These are phyloP conservation scores for Monarcha castaneiventris DNA, from an alignment of 2,113 vertebrate species.

Conservation along the genomic window DNA sequence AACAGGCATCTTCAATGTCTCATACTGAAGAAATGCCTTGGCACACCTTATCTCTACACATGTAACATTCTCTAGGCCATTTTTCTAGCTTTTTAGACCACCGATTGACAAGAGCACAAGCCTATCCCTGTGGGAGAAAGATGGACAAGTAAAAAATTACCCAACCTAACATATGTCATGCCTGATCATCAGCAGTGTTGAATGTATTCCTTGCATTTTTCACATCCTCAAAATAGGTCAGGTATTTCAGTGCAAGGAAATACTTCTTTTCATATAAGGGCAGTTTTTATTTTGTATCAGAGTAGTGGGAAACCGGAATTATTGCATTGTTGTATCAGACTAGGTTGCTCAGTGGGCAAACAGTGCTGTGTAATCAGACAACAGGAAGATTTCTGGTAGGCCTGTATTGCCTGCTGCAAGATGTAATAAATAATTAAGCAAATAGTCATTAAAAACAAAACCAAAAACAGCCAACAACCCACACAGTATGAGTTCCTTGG, in stretches of 20 bases:
- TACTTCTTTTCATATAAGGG: neutral
- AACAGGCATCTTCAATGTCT: fast-evolving
- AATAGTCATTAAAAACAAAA: neutral
- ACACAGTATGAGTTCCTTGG: neutral
- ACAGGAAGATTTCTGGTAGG: neutral
- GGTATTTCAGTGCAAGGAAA: neutral
- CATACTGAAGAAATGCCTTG: neutral
- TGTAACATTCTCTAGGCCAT: neutral
- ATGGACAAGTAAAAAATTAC: neutral
- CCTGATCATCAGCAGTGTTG: neutral
- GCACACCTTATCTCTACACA: neutral
- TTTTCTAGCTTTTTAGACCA: neutral
- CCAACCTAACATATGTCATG: fast-evolving
- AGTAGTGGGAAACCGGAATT: neutral
- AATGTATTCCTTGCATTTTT: neutral
- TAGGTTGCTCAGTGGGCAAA: neutral
- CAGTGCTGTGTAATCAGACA: neutral
- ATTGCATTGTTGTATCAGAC: neutral
- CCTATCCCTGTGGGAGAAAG: neutral
- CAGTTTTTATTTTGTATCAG: neutral
- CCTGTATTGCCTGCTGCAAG: neutral
- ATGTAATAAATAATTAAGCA: neutral
- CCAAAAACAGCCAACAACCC: neutral
- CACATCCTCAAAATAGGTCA: neutral
- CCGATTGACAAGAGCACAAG: neutral